Evolutionary conservation across 2,888 invertebrate species (phyloP), one percentile per base, ranked within the genome.

Genomic region (Meta bourneti): DNA sequence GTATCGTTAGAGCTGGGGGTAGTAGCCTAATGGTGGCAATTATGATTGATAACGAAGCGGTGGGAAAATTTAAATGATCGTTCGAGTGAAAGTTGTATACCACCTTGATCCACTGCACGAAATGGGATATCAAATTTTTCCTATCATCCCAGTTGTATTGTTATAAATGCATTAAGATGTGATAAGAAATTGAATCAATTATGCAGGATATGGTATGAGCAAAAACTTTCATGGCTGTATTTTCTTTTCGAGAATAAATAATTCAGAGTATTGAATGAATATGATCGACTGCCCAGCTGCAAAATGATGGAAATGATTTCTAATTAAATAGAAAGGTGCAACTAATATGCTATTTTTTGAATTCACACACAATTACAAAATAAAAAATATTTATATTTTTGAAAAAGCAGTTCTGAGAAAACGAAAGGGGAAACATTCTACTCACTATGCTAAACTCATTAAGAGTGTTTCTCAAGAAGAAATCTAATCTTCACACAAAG

Each of bases 61-160:
- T 52, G 79, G 79, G 61, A 79, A 79, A 61, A 19, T 79, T 52
- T 54, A 13, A 19, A 72, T 19, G 61, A 61, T 11, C 9, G 34
- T 77, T 49, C 8, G 54, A 61, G 79, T 52, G 13, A 13, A 34
- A 79, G 16, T 79, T 61, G 16, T 54, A 7, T 20, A 13, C 13
- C 20, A 16, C 61, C 54, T 61, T 52, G 34, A 72, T 19, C 72
- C 4, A n/a, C 0, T 72, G 8, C 11, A 61, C 11, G 11, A 16
- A 16, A 61, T 61, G 61, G 13, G 61, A 61, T 11, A 61, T 61
- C 9, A 61, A 61, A 16, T 61, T 9, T 7, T 61, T 61, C 5
- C 11, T 5, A 11, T 61, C 16, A 11, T 16, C 11, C 7, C 16
- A 9, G 16, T 61, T 61, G 8, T 34, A 34, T 34, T 34, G 34